Evolutionary conservation across 2,888 invertebrate genomes (phyloP), one percentile per base, ranked within the genome.

Genomic region (Eupithecia subfuscata): DNA sequence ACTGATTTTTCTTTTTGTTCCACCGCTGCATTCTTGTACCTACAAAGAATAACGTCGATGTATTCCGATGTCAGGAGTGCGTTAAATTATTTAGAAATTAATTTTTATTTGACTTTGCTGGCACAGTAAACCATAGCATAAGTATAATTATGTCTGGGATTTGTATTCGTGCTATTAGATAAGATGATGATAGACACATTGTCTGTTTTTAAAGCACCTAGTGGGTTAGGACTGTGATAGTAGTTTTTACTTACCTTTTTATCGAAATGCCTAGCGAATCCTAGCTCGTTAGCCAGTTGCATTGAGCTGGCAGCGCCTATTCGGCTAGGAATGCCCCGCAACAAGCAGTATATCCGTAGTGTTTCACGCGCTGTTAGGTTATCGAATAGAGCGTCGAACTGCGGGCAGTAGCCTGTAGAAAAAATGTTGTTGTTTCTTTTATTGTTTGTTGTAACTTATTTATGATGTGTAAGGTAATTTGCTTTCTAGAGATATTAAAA

Each of bases 1-100:
- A 80, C 97, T 97, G n/a, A 97, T 91, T 89, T 97, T 97, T 68
- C 97, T 92, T 86, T 97, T 97, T 79, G 97, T 97, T 22, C 97
- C 97, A 30, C 97, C 97, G 84, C 97, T 97, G 84, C 96, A 96
- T 79, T 95, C 91, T 69, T 91, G 89, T 0, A 96, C 95, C 95
- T 95, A 81, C 73, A 78, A 25, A 43, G 71, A 45, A 63, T 34
- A 22, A 56, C 30, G 45, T 30, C 48, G 18, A 48, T 48, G 48
- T 4, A n/a, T 12, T 65, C 7, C 45, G 45, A 45, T 30, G 16
- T 16, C 2, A 16, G 16, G 30, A 63, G 16, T 30, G 63, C 63
- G 16, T 63, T 63, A 6, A 48, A 52, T n/a, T 52, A 14, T 60
- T 60, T 25, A 5, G 5, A 60, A 14, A 4, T 6, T 25, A 14